Evolutionary conservation across 2,888 invertebrate genomes (phyloP), one percentile per base, ranked within the genome.

Genomic region (Trissonchulus latispiculum): DNA sequence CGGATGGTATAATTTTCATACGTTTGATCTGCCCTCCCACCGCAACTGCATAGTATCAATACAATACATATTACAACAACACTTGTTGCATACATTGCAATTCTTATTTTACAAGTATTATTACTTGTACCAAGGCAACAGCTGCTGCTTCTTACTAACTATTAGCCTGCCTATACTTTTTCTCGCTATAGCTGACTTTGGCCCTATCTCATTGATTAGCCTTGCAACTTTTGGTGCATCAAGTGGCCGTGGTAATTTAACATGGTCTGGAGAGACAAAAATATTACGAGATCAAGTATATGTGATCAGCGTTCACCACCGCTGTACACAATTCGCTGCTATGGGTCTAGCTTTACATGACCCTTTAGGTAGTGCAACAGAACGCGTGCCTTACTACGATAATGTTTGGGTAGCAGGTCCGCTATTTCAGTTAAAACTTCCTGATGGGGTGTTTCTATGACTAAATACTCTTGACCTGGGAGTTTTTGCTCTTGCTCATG

Each of bases 271-370:
- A 35, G 69, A 68, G 31, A 68, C 36, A 68, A 68, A 68, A n/a
- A 68, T 36, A 35, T 68, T 33, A 68, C 69, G 8, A 68, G 36
- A 68, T 68, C 69, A 68, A 68, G 36, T 36, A 68, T 32, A 68
- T 68, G 33, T n/a, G 69, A 68, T 2, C 69, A 32, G 3, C n/a
- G n/a, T 36, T 32, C 36, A 15, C 36, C 35, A 2, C 36, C 33
- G 18, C 35, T 28, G 15, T 68, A 68, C 31, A 68, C 36, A 8
- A 68, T 36, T 33, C 36, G 2, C 28, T 68, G 33, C 15, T 68
- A n/a, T 32, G 33, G 36, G 36, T 68, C 36, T 2, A 33, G 8
- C 36, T 68, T 68, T 32, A 68, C n/a, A 15, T 48, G 8, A 68
- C 36, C 36, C 36, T 68, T 33, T 8, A 68, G n/a, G 69, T 68